Base-by-base conservation (phyloP, 2,797 vertebrate genomes). In the Ambastaia sidthimunki region DNA sequence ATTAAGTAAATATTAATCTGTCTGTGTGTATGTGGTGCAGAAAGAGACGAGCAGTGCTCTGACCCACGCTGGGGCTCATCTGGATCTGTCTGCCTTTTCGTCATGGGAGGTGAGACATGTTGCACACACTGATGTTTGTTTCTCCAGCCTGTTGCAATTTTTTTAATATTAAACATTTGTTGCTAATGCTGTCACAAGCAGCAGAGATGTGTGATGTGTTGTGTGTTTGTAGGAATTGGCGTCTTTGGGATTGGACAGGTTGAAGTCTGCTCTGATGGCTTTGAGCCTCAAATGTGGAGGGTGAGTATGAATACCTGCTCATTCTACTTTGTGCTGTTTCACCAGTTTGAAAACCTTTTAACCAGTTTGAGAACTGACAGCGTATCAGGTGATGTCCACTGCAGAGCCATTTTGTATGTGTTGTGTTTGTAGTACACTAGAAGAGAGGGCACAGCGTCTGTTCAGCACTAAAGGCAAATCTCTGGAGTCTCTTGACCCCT, bases 401-500 rank as follows among this genome's bases (percentile, higher is more conserved):
- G 18, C 15, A 60, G 5, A 21, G 4, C 44, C 3, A 80, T 60
- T 41, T 1, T 5, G 0, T 60, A 4, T 44, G 2, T 76, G 55
- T 16, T 57, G 55, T 34, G 15, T 70, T 19, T 50, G 1, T 59
- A 98, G 98, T 73, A 98, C 98, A 21, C 92, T 99, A 59, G 97
- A 99, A 86, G 97, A 99, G 79, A 91, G 97, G 86, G 96, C 98
- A 10, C 98, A 99, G 92, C 95, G 97, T 63, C 93, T 99, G 13
- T 99, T 99, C 70, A 95, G 97, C 91, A 99, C 98, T 37, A 99
- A 99, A 92, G 98, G 98, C 66, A 98, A 98, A 86, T 98, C 98
- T 28, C 89, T 99, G 75, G 98, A 99, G 83, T 93, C 93, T 0
- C 93, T 99, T 0, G 98, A 99, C 82, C 93, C 97, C 0, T 97